Base-by-base conservation (phyloP, 2,797 vertebrate genomes). In the Holocentrus rufus region DNA sequence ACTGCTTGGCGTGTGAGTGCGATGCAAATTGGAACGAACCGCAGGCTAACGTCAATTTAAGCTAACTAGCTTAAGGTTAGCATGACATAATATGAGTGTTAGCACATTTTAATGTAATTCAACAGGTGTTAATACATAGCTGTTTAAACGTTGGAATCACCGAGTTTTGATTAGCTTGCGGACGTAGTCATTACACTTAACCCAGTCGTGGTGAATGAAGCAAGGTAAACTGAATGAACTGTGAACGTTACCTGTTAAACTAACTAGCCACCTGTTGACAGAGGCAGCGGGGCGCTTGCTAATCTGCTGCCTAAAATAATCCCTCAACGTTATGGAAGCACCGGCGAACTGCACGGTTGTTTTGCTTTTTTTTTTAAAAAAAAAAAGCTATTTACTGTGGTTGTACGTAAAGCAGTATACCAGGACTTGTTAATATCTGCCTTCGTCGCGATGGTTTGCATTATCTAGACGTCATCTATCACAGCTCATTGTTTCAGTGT, bases 261-360 rank as follows among this genome's bases (percentile, higher is more conserved):
- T n/a, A 77, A 77, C 58, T n/a, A 68, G 72, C 64, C 86, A 90
- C 90, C 89, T 88, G 90, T 87, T 63, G 82, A 78, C 60, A 44
- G 57, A 10, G n/a, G 18, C 63, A 7, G 65, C 4, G 74, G 31
- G 72, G 72, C 68, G 80, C 82, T 74, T 75, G 88, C 88, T 89
- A 82, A 87, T 77, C 77, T 22, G 78, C 79, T 54, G 65, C 75
- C 68, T n/a, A 4, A 30, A 0, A 39, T 81, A 79, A 82, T 82
- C 68, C 78, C 6, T 0, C 56, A 22, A 8, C 42, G 42, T 44
- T 20, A 52, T 10, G 20, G 49, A 18, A 50, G 31, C 18, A 50
- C 49, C 22, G 11, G 49, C 1, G 11, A 52, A 52, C 20, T 22
- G n/a, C 18, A 20, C n/a, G 17, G 9, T 22, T 50, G 8, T 7